Evolutionary conservation across 2,113 vertebrate genomes (phyloP).

Genomic region (Halcyon malimbica): DNA sequence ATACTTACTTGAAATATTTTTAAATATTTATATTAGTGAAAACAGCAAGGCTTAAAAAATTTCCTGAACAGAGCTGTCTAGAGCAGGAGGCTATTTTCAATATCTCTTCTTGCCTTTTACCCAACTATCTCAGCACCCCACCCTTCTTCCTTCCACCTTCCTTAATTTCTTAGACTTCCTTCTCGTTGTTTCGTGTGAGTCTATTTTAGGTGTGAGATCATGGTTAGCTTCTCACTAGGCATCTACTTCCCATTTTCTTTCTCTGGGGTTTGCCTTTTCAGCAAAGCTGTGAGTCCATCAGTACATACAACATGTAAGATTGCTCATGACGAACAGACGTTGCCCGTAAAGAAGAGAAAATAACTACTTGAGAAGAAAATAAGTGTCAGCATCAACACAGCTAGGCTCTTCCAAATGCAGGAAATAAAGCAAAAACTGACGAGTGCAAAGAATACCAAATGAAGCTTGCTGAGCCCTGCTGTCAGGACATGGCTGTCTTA

Average conservation of each 20-base stretch:
- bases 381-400: background rate
- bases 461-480: background rate
- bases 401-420: background rate
- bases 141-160: slow-evolving; percentile 70
- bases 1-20: accelerated
- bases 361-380: background rate
- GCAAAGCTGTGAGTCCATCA: background rate
- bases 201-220: slow-evolving; percentile 31
- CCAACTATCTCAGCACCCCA: slow-evolving; percentile 53
- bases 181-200: background rate
- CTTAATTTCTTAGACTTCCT: slow-evolving; percentile 68
- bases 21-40: background rate
- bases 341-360: background rate
- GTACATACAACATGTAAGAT: background rate
- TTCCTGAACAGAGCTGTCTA: slow-evolving; percentile 57
- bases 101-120: slow-evolving; percentile 30
- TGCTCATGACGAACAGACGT: background rate
- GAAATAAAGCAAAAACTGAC: background rate
- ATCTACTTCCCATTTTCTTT: slow-evolving; percentile 46
- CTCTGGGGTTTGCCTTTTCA: slow-evolving; percentile 31
- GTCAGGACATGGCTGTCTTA: background rate
- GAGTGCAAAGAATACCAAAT: background rate
- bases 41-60: background rate
- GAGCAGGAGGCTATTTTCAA: slow-evolving; percentile 16
- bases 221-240: background rate